These are phyloP conservation scores for Peromyscus nudipes DNA, from an alignment of 2,797 vertebrate species.

Conservation along the genomic window DNA sequence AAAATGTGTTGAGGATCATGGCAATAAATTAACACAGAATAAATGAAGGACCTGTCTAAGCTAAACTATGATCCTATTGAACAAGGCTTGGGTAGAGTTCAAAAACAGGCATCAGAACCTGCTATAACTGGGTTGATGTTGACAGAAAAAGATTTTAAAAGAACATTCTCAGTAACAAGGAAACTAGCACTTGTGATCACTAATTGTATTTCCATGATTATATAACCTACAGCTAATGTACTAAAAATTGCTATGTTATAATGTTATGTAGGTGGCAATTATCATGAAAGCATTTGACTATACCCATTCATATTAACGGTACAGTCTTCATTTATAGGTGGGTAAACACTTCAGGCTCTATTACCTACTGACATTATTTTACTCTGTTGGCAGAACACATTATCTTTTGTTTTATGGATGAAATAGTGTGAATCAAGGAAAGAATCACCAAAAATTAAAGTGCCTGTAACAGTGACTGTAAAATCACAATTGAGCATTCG, in stretches of 20 bases:
- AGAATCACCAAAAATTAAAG: constrained; percentile 73
- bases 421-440: constrained; percentile 75
- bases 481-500: constrained; percentile 63
- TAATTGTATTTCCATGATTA: constrained; percentile 75
- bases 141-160: constrained; percentile 74
- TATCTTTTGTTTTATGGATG: constrained; percentile 82
- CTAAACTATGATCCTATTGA: background rate
- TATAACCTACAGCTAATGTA: constrained; percentile 81
- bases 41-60: background rate
- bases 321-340: constrained; percentile 86
- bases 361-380: constrained; percentile 85
- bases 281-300: constrained; percentile 86
- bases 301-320: constrained; percentile 86
- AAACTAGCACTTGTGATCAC: constrained; percentile 77
- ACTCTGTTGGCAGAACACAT: constrained; percentile 84
- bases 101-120: background rate
- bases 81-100: background rate
- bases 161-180: constrained; percentile 68
- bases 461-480: constrained; percentile 58
- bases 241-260: constrained; percentile 84
- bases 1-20: background rate
- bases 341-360: constrained; percentile 89
- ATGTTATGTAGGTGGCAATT: constrained; percentile 84
- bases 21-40: background rate
- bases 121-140: constrained; percentile 46